phyloP scores from a whole-genome alignment of 2,888 invertebrate species.

The Clistopyga incitator region DNA sequence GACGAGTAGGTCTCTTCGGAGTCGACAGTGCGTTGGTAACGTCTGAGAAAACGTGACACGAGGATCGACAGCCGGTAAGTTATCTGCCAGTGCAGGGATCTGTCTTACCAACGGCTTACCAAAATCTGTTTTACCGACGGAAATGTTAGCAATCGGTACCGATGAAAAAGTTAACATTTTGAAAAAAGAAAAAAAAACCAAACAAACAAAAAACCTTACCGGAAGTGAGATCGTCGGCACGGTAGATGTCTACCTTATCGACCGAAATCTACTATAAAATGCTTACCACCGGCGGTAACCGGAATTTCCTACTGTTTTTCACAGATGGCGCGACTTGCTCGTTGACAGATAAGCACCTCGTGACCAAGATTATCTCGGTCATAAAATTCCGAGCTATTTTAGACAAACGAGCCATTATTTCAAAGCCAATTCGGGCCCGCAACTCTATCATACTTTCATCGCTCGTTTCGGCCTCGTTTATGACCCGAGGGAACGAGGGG shows the following conservation, averaged over 20 bases:
- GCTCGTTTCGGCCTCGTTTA: conserved; percentile 38
- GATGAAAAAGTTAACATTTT: too few species aligned
- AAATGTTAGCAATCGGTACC: too few species aligned
- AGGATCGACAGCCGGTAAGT: neutral
- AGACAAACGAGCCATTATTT: conserved; percentile 37
- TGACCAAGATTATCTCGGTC: conserved; percentile 12
- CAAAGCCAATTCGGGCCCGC: conserved; percentile 29
- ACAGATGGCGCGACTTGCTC: neutral
- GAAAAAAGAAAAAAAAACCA: too few species aligned
- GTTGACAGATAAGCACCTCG: neutral
- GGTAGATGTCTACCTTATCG: neutral
- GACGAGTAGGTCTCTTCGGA: neutral
- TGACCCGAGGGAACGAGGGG: neutral
- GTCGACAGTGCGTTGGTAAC: neutral
- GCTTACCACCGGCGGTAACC: neutral
- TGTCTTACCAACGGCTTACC: neutral
- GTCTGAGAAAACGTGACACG: neutral
- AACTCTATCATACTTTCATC: conserved; percentile 44
- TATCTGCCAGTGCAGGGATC: neutral
- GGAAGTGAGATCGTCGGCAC: too few species aligned
- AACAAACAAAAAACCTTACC: too few species aligned
- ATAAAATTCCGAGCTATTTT: conserved; percentile 48
- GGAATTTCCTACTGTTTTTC: neutral
- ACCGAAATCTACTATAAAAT: neutral
- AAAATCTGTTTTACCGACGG: too few species aligned